Conservation (phyloP, 2,797 vertebrate genomes). For the Typhlichthys eigenmanni region DNA sequence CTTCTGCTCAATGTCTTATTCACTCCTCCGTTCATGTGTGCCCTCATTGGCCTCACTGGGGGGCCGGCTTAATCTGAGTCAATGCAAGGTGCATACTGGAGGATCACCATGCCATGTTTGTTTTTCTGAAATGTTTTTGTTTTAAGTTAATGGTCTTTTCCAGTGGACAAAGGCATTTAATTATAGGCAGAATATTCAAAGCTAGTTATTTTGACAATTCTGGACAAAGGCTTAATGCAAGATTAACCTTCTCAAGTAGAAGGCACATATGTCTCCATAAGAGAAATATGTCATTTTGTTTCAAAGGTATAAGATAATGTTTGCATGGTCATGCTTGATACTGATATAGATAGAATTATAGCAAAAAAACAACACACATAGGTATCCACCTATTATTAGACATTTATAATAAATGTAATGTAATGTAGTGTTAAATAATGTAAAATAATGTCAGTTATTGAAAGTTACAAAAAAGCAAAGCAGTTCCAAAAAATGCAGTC, state of each 20-base stretch:
- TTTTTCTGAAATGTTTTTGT: constrained; percentile 22
- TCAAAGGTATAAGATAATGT: not conserved
- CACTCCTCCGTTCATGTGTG: constrained; percentile 46
- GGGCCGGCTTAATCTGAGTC: constrained; percentile 60
- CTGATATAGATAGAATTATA: too few relatives aligned
- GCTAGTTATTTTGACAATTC: constrained; percentile 31
- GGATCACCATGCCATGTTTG: constrained; percentile 33
- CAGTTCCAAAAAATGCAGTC: too few relatives aligned
- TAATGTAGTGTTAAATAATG: too few relatives aligned
- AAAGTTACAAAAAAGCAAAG: too few relatives aligned
- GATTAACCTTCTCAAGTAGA: constrained; percentile 21
- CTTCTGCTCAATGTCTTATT: constrained; percentile 40
- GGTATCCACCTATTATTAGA: too few relatives aligned
- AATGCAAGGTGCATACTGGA: constrained; percentile 32
- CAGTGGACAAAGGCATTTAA: constrained; percentile 14
- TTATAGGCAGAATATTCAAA: constrained; percentile 22
- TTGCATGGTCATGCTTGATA: too few relatives aligned
- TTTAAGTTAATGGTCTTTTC: constrained; percentile 21
- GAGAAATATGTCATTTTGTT: constrained; percentile 13
- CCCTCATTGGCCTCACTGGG: constrained; percentile 69
- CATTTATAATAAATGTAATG: too few relatives aligned
- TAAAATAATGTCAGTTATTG: too few relatives aligned
- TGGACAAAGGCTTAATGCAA: constrained; percentile 9
- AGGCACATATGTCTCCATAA: constrained; percentile 46
- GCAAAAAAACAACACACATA: too few relatives aligned